A percentile compares a stretch with the other conserved stretches of the same genome.
phyloP scores from a whole-genome alignment of 1,140 invertebrate species.

The Drosophila erecta region DNA sequence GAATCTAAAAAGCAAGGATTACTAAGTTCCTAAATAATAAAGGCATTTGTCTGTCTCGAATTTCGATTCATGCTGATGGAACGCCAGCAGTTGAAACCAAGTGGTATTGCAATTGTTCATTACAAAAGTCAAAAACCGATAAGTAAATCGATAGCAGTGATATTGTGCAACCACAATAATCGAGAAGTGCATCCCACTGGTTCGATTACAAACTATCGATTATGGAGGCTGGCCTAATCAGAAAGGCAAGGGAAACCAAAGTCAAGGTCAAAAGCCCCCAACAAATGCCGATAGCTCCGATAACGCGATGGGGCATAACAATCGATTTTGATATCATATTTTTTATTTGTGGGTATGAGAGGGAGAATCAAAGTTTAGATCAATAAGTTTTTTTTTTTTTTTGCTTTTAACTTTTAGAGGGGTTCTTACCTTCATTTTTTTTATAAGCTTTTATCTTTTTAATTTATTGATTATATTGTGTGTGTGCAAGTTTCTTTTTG shows the following conservation, averaged over 20 bases:
- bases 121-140: neutral
- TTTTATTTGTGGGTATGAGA: slow-evolving; percentile 20
- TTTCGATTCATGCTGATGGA: neutral
- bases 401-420: slow-evolving; percentile 56
- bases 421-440: slow-evolving; percentile 76
- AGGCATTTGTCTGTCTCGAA: too few species aligned
- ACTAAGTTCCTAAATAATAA: neutral
- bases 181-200: too few species aligned
- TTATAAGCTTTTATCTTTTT: slow-evolving; percentile 57
- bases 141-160: neutral
- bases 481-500: slow-evolving; percentile 39
- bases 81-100: too few species aligned
- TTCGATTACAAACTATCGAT: neutral
- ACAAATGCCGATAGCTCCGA: slow-evolving; percentile 37
- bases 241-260: neutral
- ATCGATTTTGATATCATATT: slow-evolving; percentile 14
- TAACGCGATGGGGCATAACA: slow-evolving; percentile 16
- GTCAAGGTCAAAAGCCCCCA: slow-evolving; percentile 17
- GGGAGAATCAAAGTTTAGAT: slow-evolving; percentile 39
- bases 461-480: slow-evolving; percentile 45
- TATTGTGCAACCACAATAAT: neutral
- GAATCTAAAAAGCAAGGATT: neutral
- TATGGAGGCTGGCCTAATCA: neutral
- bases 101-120: neutral
- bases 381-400: slow-evolving; percentile 56